Evolutionary conservation across 2,888 invertebrate genomes (phyloP).

Genomic region (Nysson spinosus): DNA sequence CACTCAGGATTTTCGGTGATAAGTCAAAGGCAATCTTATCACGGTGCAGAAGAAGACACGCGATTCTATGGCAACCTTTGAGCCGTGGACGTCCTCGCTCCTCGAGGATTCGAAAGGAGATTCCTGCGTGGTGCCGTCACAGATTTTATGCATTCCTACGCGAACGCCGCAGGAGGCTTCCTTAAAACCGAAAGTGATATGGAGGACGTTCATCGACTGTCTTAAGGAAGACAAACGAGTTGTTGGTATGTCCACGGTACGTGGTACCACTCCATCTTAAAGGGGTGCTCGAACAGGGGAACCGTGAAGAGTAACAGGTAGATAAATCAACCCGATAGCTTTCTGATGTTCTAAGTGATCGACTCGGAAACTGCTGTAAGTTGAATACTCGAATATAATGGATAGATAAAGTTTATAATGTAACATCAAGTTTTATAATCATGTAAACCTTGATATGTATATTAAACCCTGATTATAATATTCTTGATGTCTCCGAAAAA

Average conservation of each 20-base stretch:
- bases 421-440: too few species aligned
- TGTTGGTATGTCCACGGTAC: not conserved
- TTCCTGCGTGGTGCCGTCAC: slow-evolving; percentile 70
- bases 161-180: slow-evolving; percentile 59
- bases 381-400: not conserved
- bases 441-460: too few species aligned
- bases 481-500: too few species aligned
- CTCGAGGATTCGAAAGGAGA: slow-evolving; percentile 70
- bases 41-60: slow-evolving; percentile 29
- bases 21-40: slow-evolving; percentile 35
- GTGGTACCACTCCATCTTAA: slow-evolving; percentile 25
- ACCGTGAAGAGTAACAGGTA: slow-evolving; percentile 3
- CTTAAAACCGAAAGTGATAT: slow-evolving; percentile 69
- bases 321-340: slow-evolving; percentile 17
- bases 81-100: slow-evolving; percentile 63
- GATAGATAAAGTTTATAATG: too few species aligned
- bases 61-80: slow-evolving; percentile 62
- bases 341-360: not conserved
- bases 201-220: slow-evolving; percentile 39
- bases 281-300: not conserved
- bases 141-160: slow-evolving; percentile 66
- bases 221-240: slow-evolving; percentile 31
- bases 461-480: too few species aligned
- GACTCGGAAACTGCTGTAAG: slow-evolving; percentile 11
- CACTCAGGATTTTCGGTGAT: not conserved